Evolutionary conservation across 1,140 invertebrate species (phyloP), one percentile per base, ranked within the genome.

Genomic region (Drosophila tropicalis): DNA sequence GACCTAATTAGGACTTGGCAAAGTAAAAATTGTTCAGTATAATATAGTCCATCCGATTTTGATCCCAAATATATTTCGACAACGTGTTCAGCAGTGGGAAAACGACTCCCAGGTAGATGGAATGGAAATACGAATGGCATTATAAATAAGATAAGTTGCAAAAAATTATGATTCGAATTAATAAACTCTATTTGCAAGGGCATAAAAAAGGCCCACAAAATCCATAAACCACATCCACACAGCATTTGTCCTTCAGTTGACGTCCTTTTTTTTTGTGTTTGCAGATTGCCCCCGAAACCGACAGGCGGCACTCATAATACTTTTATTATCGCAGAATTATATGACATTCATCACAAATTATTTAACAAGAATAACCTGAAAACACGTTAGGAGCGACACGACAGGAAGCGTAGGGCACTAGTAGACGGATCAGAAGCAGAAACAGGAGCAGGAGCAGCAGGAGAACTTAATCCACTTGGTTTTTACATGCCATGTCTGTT

Each of bases 341-440:
- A 76, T 66, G 72, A 76, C 73, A 76, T 76, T 76, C 75, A 76
- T 76, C 73, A 76, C 62, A 34, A 32, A 69, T 76, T 76, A 55
- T 61, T 40, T 34, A 40, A 41, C 66, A 17, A 62, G 56, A 44
- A 61, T 19, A 25, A 51, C 44, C 44, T 51, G 44, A 22, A 51
- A 51, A 51, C 17, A 51, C 12, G 44, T 51, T 51, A 51, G 44
- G 32, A 62, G 57, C 39, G 60, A n/a, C 10, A 12, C n/a, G 10
- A 55, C 34, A 36, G 34, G 19, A 57, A 9, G 55, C 39, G 15
- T 12, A 17, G 1, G 32, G 1, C 29, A 5, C 3, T 9, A 17
- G 13, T 32, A 34, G 44, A 25, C n/a, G 36, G 56, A 25, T 15
- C 13, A 36, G 25, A 7, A 51, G 9, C 44, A 22, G 44, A 3